Evolutionary conservation across 1,140 invertebrate species (phyloP), one percentile per base, ranked within the genome.

Genomic region (Trachymyrmex septentrionalis): DNA sequence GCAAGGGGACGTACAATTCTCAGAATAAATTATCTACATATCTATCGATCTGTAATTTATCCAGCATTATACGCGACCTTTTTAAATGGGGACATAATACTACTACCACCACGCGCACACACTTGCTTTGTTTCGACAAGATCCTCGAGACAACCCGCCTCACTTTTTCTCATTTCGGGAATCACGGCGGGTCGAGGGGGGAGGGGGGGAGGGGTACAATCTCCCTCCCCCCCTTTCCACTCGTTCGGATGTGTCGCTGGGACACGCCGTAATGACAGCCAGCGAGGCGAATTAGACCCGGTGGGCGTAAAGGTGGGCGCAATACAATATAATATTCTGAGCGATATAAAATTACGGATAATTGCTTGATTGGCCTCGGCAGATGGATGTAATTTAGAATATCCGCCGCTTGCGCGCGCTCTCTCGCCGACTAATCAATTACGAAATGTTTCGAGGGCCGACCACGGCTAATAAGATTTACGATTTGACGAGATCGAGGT

Each of bases 321-420:
- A 72, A 55, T 81, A 59, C 80, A 87, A 87, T 81, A 87, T 72
- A 76, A 85, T 91, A 90, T 92, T 92, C 87, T 66, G 86, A 88
- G 57, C 88, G 87, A 91, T 84, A 88, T 90, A 88, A 92, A 93
- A 94, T 94, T 94, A 93, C 85, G 86, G 90, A 91, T 94, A 93
- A 94, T 93, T 93, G 90, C 90, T 92, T 93, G 91, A 93, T 93
- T 93, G 92, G 78, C 12, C n/a, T 72, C 88, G 87, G 87, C 67
- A 90, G 89, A 92, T 91, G 92, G 90, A 89, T 90, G 90, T 93
- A 92, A 93, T 93, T 93, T 91, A 91, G 91, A 69, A 92, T 90
- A 89, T 92, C 88, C 87, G 86, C 90, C 78, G 61, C 87, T 85
- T n/a, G 90, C 89, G 88, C 87, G 87, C 88, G 86, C 87, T 3